Conservation (phyloP, 2,888 invertebrate genomes). For the Agrilus biguttatus region DNA sequence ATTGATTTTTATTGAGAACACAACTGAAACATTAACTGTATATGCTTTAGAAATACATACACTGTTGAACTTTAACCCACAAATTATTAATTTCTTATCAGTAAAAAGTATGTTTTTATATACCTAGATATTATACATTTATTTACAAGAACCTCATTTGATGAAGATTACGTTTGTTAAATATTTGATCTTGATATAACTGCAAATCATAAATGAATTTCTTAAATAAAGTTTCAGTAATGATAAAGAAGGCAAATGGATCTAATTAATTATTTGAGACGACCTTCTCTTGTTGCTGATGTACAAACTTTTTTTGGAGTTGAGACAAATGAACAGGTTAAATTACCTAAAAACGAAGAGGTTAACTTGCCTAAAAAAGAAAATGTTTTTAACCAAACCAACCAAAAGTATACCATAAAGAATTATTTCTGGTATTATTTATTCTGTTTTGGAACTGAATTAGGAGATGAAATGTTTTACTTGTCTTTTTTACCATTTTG, state of each 20-base stretch:
- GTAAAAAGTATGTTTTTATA: too few relatives aligned
- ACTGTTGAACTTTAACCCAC: too few relatives aligned
- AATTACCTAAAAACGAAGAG: conserved; percentile 19
- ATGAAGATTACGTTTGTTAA: too few relatives aligned
- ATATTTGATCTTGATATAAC: too few relatives aligned
- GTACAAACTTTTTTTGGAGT: conserved; percentile 73
- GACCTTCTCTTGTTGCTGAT: conserved; percentile 59
- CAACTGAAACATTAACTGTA: too few relatives aligned
- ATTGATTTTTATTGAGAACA: too few relatives aligned
- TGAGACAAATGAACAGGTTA: conserved; percentile 19
- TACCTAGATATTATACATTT: too few relatives aligned
- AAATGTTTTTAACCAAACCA: conserved; percentile 19
- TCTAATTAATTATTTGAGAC: conserved; percentile 53
- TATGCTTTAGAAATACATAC: too few relatives aligned
- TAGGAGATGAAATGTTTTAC: conserved; percentile 87
- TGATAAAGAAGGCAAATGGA: conserved; percentile 10
- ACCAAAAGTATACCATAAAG: conserved; percentile 32
- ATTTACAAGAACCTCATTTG: too few relatives aligned
- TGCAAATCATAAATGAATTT: too few relatives aligned
- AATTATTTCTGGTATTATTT: conserved; percentile 75
- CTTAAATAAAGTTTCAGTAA: too few relatives aligned
- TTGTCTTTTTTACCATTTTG: conserved; percentile 83
- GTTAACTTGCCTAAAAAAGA: conserved; percentile 29
- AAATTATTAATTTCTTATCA: too few relatives aligned
- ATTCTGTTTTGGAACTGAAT: conserved; percentile 69